Percentiles rank a stretch among this genome's conserved stretches.
phyloP scores from a whole-genome alignment of 2,113 vertebrate species.

The Pholis gunnellus region DNA sequence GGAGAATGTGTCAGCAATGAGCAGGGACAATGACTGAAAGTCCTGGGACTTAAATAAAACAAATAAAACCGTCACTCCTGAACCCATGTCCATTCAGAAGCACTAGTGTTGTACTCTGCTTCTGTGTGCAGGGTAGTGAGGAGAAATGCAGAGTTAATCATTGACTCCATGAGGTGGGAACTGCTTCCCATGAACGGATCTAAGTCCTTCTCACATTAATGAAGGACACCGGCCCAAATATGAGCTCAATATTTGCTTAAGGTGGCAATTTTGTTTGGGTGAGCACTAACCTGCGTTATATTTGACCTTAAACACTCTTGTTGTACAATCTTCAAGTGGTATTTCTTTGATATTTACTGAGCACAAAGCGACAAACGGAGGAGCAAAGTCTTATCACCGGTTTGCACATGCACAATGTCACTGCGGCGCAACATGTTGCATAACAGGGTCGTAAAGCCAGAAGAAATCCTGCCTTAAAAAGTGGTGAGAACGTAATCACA shows the following conservation, averaged over 20 bases:
- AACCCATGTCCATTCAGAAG: conserved; percentile 30
- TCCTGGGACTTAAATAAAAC: conserved; percentile 31
- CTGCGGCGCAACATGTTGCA: conserved; percentile 40
- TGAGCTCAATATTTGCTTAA: conserved; percentile 27
- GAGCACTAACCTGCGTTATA: neutral
- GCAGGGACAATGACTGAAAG: conserved; percentile 20
- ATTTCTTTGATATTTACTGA: conserved; percentile 1
- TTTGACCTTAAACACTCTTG: neutral
- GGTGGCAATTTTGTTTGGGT: conserved; percentile 14
- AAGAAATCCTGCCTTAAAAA: conserved; percentile 38
- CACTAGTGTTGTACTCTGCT: conserved; percentile 15
- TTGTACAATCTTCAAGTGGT: neutral
- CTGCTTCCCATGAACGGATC: conserved; percentile 29
- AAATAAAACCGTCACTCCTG: conserved; percentile 32
- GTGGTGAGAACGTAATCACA: conserved; percentile 46
- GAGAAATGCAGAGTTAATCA: conserved; percentile 70
- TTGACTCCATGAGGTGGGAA: conserved; percentile 60
- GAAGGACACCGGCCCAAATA: conserved; percentile 7
- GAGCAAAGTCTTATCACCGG: conserved; percentile 42
- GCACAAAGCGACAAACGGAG: neutral
- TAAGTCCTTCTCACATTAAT: conserved; percentile 10
- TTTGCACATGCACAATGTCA: conserved; percentile 17
- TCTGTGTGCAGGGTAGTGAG: conserved; percentile 23
- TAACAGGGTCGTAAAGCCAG: conserved; percentile 40
- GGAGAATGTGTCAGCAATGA: conserved; percentile 26